Percentiles rank a stretch among this genome's conserved stretches.
These are phyloP conservation scores for Lepidostoma basale DNA, from an alignment of 1,140 invertebrate genomes.

Conservation along the genomic window DNA sequence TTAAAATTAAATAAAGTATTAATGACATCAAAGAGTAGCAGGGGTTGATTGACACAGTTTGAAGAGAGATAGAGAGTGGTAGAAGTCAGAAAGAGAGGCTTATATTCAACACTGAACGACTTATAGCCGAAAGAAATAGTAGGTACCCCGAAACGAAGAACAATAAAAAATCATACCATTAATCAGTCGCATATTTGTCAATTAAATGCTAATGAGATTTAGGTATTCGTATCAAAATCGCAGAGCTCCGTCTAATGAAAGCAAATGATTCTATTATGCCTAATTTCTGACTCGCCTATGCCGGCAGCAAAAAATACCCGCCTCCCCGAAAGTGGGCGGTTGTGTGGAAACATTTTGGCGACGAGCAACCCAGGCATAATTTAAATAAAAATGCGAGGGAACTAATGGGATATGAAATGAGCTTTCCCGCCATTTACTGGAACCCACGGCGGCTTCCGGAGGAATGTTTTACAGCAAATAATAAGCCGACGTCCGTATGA, in stretches of 20 bases:
- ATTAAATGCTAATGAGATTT: neutral
- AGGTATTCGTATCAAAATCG: neutral
- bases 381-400: constrained; percentile 41
- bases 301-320: constrained; percentile 9
- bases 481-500: constrained; percentile 34
- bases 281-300: constrained; percentile 3
- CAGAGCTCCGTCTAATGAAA: constrained; percentile 11
- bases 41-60: too few species aligned
- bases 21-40: too few species aligned
- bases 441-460: constrained; percentile 27
- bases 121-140: too few species aligned
- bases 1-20: too few species aligned
- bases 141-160: too few species aligned
- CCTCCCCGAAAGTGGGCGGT: neutral
- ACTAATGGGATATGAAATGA: constrained; percentile 45
- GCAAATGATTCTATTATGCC: constrained; percentile 10
- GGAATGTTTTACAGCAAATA: constrained; percentile 29
- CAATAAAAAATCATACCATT: too few species aligned
- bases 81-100: too few species aligned
- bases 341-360: constrained; percentile 26
- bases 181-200: too few species aligned
- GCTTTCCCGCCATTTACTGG: constrained; percentile 43
- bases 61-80: too few species aligned
- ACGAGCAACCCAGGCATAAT: constrained; percentile 25
- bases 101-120: too few species aligned